Conservation (phyloP, 1,140 invertebrate species). For the Hycleus cichorii region DNA sequence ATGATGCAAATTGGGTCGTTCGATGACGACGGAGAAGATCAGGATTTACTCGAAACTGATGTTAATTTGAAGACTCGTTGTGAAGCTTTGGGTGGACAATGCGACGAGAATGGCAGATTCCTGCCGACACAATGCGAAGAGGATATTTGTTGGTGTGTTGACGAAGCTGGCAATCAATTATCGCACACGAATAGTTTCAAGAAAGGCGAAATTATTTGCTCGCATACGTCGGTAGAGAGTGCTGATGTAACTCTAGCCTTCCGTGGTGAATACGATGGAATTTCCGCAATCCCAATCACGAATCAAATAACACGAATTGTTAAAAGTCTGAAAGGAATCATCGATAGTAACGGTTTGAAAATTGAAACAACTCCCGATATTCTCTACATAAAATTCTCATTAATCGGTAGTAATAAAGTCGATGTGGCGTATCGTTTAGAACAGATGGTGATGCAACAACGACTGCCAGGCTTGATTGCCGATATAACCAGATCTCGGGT, state of each 20-base stretch:
- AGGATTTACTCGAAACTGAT: slow-evolving; percentile 24
- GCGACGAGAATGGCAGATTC: slow-evolving; percentile 62
- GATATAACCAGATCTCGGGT: slow-evolving; percentile 59
- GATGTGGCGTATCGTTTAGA: slow-evolving; percentile 58
- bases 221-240: slow-evolving; percentile 51
- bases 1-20: slow-evolving; percentile 55
- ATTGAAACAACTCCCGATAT: slow-evolving; percentile 50
- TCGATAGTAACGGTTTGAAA: slow-evolving; percentile 47
- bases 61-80: slow-evolving; percentile 49
- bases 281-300: slow-evolving; percentile 40
- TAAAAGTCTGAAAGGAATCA: slow-evolving; percentile 47
- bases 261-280: slow-evolving; percentile 47
- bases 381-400: slow-evolving; percentile 51
- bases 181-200: slow-evolving; percentile 55
- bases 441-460: slow-evolving; percentile 54
- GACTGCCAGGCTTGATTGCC: slow-evolving; percentile 49
- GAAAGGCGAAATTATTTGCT: slow-evolving; percentile 51
- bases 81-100: slow-evolving; percentile 51
- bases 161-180: slow-evolving; percentile 73
- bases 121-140: slow-evolving; percentile 65
- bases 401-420: slow-evolving; percentile 56
- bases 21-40: slow-evolving; percentile 24
- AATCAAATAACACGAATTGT: slow-evolving; percentile 48
- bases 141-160: slow-evolving; percentile 76
- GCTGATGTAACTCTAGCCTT: slow-evolving; percentile 56